Base-by-base conservation (phyloP, 2,113 vertebrate species). In the Aphyosemion australe region DNA sequence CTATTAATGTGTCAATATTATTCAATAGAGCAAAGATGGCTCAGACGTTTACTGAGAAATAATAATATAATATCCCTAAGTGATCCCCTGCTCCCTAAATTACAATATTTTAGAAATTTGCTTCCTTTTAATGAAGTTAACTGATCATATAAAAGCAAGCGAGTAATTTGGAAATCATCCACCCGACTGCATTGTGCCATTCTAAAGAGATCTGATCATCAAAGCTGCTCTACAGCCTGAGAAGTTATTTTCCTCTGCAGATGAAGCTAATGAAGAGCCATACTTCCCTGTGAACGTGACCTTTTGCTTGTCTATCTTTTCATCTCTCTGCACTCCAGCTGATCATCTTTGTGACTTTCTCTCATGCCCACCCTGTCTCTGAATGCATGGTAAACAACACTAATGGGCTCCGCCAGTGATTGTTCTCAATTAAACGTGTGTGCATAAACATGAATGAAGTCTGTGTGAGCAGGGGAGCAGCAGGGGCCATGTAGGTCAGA, bases 381-480 rank as follows among this genome's bases (percentile, higher is more conserved):
- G n/a, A 31, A 11, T 12, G 12, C 21, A 39, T 54, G 63, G 26
- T 41, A 63, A 74, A 64, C 72, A 69, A 52, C 47, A 26, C 60
- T 71, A 69, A 80, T 18, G 21, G 34, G n/a, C 48, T 49, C 56
- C 8, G 53, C 69, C 69, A 74, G 62, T 47, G 31, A 69, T 83
- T 78, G 65, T 84, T 78, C 61, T 13, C 37, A 12, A 45, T 61
- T 67, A 50, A 61, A 76, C 31, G 31, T 65, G 53, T 65, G 19
- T 72, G 65, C 69, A 52, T 13, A 58, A 20, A 53, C 63, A 60
- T 45, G 66, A 84, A 79, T 68, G 43, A 67, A 20, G 66, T 62
- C 53, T 65, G 60, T 53, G 58, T 72, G 18, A 54, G 32, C 52
- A 12, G 45, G 9, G 61, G 19, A 41, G 54, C n/a, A 42, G 20